Percentiles rank a stretch among this genome's conserved stretches.
Evolutionary conservation across 2,113 vertebrate genomes (phyloP).

Genomic region (Desmodus rotundus): DNA sequence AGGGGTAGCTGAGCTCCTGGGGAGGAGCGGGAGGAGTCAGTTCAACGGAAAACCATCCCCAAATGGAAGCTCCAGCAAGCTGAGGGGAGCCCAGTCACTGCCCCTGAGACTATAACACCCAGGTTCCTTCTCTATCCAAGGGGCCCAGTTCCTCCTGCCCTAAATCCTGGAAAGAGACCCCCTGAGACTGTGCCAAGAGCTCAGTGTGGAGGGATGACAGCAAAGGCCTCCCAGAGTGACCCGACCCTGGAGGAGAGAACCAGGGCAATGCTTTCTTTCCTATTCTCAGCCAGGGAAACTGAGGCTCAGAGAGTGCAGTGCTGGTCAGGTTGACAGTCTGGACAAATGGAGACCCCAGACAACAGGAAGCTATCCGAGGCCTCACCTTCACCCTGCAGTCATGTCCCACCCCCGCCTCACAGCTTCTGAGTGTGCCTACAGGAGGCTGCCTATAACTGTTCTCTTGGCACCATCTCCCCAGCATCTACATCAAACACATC

Average conservation of each 20-base stretch:
- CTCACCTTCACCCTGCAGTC: neutral
- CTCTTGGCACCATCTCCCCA: neutral
- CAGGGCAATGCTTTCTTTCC: neutral
- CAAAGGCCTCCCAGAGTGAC: neutral
- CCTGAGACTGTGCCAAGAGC: no score
- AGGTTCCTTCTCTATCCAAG: neutral
- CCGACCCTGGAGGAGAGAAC: neutral
- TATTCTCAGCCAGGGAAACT: neutral
- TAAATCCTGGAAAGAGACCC: neutral
- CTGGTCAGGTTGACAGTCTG: neutral
- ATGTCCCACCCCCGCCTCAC: neutral
- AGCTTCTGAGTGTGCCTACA: neutral
- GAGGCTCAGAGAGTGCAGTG: neutral
- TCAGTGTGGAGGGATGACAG: neutral
- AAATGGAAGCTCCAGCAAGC: neutral
- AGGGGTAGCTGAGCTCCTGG: slow-evolving; percentile 9
- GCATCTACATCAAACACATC: neutral
- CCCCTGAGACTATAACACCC: neutral
- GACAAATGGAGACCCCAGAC: neutral
- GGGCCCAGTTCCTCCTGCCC: neutral
- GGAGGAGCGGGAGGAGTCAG: neutral
- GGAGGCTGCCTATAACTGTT: neutral
- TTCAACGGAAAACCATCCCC: neutral
- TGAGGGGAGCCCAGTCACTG: neutral
- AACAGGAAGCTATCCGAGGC: neutral